phyloP scores from a whole-genome alignment of 2,113 vertebrate species.

The Myodes glareolus region DNA sequence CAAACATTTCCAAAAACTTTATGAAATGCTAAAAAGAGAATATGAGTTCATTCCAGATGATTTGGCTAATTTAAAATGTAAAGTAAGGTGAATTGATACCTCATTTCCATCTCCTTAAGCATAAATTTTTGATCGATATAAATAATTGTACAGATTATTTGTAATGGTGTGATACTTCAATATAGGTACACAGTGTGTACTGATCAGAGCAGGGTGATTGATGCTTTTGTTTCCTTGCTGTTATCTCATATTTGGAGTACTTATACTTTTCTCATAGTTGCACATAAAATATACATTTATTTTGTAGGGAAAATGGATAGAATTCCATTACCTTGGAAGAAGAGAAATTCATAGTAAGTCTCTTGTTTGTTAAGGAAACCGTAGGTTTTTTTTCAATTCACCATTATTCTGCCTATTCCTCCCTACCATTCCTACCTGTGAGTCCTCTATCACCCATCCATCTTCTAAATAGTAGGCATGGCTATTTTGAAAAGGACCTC shows the following conservation, averaged over 20 bases:
- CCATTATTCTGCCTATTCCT: not conserved
- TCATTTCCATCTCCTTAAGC: not conserved
- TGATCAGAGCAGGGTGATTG: not conserved
- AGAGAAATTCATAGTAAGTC: conserved; percentile 47
- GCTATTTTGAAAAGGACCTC: conserved; percentile 74
- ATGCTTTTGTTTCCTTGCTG: not conserved
- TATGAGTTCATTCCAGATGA: not conserved
- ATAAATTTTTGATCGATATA: not conserved
- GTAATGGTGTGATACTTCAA: not conserved
- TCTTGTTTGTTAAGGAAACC: conserved; percentile 60
- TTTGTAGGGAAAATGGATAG: not conserved
- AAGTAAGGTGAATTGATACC: not conserved
- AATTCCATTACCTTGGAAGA: conserved; percentile 19
- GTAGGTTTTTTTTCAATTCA: conserved; percentile 48
- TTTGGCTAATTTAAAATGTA: conserved; percentile 42
- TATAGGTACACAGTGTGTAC: not conserved
- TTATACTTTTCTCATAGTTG: not conserved
- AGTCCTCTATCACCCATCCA: not conserved
- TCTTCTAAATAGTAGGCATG: conserved; percentile 49
- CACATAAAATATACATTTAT: not conserved
- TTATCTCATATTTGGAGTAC: not conserved
- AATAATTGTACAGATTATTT: not conserved
- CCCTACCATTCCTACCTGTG: not conserved
- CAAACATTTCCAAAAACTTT: conserved; percentile 31
- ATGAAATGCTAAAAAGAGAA: conserved; percentile 16